Evolutionary conservation across 2,888 invertebrate species (phyloP), one percentile per base, ranked within the genome.

Genomic region (Phoronis australis): DNA sequence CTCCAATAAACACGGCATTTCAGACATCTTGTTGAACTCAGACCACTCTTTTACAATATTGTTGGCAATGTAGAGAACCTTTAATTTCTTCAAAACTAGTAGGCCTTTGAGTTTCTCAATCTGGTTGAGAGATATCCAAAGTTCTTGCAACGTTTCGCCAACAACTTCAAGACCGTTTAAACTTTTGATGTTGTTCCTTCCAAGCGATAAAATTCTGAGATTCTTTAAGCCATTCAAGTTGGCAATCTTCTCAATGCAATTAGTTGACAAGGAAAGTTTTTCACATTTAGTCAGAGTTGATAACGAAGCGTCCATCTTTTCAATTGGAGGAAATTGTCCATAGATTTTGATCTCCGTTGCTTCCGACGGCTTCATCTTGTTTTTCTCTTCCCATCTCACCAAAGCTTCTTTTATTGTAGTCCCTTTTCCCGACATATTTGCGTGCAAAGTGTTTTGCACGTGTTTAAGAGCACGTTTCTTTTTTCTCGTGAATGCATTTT

Each of bases 61-160:
- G 51, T 73, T 70, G 71, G 65, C 61, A 74, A 64, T n/a, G 56
- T 71, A 73, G 12, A 73, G 56, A 4, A 91, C 87, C 68, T 83
- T 86, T 0, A 93, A 75, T 42, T 84, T 88, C 67, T 86, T 86
- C 60, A 92, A 78, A 0, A 83, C 83, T 37, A 83, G 84, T 0
- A 90, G 82, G 0, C 90, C 90, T 78, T 91, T 92, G 26, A 90
- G 79, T 75, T 91, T 92, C 64, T 93, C 93, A 45, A 93, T 85
- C 31, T 86, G 78, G 73, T 93, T 93, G 68, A 92, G 92, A 0
- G 92, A 92, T 42, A 92, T 83, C 93, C 93, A 93, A 1, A 93
- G 75, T 71, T 93, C 87, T 73, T 92, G 90, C 23, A 93, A 71
- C 0, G 87, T 87, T 9, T 92, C 92, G 0, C 84, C 86, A 2